Percentiles rank a stretch among this genome's conserved stretches.
Evolutionary conservation across 1,140 invertebrate genomes (phyloP).

Genomic region (Eupeodes corollae): DNA sequence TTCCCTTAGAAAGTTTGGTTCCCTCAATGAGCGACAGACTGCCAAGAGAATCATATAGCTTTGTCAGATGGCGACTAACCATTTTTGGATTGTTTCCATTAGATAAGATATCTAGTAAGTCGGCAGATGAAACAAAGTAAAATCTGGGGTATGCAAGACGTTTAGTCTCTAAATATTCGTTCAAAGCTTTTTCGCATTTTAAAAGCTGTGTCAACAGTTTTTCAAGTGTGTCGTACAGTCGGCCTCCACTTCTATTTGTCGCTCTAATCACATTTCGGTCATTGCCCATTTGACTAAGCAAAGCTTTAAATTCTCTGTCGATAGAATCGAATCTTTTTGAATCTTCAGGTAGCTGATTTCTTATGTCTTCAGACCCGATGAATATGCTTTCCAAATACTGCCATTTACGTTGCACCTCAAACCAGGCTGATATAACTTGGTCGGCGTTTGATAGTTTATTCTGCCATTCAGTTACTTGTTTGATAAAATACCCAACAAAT

Average conservation of each 20-base stretch:
- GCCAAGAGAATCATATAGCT: conserved; percentile 85
- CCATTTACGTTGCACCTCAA: conserved; percentile 91
- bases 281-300: conserved; percentile 40
- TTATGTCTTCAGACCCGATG: conserved; percentile 89
- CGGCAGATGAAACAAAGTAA: conserved; percentile 89
- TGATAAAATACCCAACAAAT: conserved; percentile 76
- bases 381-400: conserved; percentile 91
- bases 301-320: conserved; percentile 68
- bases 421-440: conserved; percentile 72
- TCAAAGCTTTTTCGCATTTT: conserved; percentile 86
- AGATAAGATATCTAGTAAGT: conserved; percentile 88
- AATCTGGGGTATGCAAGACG: conserved; percentile 84
- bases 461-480: conserved; percentile 82
- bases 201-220: conserved; percentile 59
- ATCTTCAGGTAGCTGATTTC: conserved; percentile 82
- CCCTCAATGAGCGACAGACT: conserved; percentile 62
- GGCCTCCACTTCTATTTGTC: conserved; percentile 63
- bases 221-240: conserved; percentile 68
- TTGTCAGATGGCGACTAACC: conserved; percentile 76
- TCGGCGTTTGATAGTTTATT: conserved; percentile 79
- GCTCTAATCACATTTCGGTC: conserved; percentile 71
- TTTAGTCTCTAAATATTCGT: conserved; percentile 92
- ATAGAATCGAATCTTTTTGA: conserved; percentile 81
- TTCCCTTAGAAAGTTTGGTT: conserved; percentile 43
- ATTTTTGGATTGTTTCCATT: conserved; percentile 84